These are phyloP conservation scores for Micronisus gabar DNA, from an alignment of 2,113 vertebrate species.

Conservation along the genomic window DNA sequence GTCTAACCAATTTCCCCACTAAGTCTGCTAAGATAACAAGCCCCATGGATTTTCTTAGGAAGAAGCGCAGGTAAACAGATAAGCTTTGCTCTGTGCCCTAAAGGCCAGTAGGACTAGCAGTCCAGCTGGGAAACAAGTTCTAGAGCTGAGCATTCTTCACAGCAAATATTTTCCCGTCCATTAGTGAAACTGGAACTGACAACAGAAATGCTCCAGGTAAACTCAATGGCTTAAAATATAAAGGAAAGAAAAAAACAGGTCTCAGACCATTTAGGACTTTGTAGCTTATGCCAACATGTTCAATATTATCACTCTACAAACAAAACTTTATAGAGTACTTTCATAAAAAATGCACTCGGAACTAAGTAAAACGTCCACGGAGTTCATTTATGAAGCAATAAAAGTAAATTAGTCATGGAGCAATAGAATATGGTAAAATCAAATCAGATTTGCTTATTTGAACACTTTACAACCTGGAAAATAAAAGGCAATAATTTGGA, in stretches of 20 bases:
- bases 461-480: constrained; percentile 47
- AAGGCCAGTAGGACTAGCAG: not conserved
- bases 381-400: constrained; percentile 61
- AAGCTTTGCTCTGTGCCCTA: not conserved
- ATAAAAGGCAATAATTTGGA: constrained; percentile 49
- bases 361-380: constrained; percentile 35
- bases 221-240: constrained; percentile 16
- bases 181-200: not conserved
- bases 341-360: not conserved
- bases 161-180: not conserved
- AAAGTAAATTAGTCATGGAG: constrained; percentile 62
- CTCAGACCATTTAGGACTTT: not conserved
- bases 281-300: not conserved
- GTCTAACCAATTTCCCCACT: not conserved
- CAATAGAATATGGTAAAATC: constrained; percentile 45
- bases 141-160: not conserved
- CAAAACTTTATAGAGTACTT: constrained; percentile 20
- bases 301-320: not conserved
- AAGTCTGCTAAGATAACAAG: not conserved
- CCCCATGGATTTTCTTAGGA: not conserved
- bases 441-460: constrained; percentile 45
- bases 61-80: not conserved
- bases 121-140: not conserved
- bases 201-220: constrained; percentile 2
- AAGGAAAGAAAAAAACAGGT: not conserved